phyloP scores from a whole-genome alignment of 92 coral and sea anemone species.

The Phenganax stokvisi region DNA sequence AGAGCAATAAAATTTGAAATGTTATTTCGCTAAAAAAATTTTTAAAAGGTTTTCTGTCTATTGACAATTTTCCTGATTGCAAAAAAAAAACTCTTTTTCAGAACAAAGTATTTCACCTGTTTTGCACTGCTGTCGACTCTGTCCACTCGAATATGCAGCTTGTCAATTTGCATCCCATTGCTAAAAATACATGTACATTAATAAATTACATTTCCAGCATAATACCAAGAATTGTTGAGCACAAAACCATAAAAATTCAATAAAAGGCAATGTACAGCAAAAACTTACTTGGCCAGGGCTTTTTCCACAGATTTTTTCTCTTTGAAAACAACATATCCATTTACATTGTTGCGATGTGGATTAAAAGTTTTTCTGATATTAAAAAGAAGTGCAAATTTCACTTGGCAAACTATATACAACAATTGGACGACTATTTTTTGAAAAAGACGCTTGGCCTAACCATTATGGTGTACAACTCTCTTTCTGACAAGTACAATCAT shows the following conservation, averaged over 20 bases:
- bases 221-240: not conserved
- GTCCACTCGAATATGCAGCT: conserved; percentile 82
- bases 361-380: conserved; percentile 70
- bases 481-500: too few species aligned
- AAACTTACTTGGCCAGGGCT: conserved; percentile 65
- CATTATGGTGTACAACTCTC: too few species aligned
- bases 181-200: conserved; percentile 33
- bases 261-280: too few species aligned
- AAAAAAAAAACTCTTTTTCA: too few species aligned
- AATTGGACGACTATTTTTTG: not conserved
- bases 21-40: not conserved
- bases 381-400: not conserved
- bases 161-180: conserved; percentile 75
- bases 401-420: not conserved
- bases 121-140: conserved; percentile 45
- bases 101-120: not conserved
- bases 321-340: conserved; percentile 87
- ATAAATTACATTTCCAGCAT: not conserved
- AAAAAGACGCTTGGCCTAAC: too few species aligned
- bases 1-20: too few species aligned
- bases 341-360: conserved; percentile 62
- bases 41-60: not conserved
- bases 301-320: conserved; percentile 53
- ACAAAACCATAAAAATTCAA: too few species aligned
- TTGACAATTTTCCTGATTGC: too few species aligned